Evolutionary conservation across 2,888 invertebrate genomes (phyloP), one percentile per base, ranked within the genome.

Genomic region (Anorthoa munda): DNA sequence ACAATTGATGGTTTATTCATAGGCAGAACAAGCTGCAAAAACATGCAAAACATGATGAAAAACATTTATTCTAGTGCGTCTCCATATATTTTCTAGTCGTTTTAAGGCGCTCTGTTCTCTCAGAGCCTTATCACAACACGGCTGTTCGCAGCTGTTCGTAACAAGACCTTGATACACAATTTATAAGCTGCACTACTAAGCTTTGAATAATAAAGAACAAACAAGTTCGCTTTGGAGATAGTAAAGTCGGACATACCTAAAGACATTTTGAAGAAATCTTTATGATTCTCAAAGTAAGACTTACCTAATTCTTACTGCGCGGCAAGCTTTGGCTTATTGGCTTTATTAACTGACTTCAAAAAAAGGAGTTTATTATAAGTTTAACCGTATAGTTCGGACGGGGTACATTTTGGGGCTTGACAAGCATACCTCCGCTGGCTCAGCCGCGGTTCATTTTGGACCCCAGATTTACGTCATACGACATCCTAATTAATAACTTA

Each of bases 101-200:
- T 50, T 59, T 46, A 66, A 67, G 51, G 51, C 55, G 46, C 15
- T 13, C 21, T 39, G 70, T 66, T 71, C 46, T 55, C 26, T 45
- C 21, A 15, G 21, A 64, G 60, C 45, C 61, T 76, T 79, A 75
- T 68, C 56, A 65, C 60, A 55, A 55, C 56, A 21, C 26, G 31
- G 48, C n/a, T 23, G 23, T 56, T 81, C 17, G 26, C 61, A 68
- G 75, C 56, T 51, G 46, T 69, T 64, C 17, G 59, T 64, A 64
- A 78, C 51, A 48, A 59, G 21, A 79, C 66, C 59, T 61, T 61
- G 71, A 66, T 75, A 78, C 71, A 72, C 63, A 72, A 79, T 82
- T 82, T 72, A 68, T 68, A 72, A 69, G 64, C 61, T 68, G 39
- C 23, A 53, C 51, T 53, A 53, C 50, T 53, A 51, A 63, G 31